Evolutionary conservation across 1,140 invertebrate genomes (phyloP).

Genomic region (Pseudomyrmex sp.): DNA sequence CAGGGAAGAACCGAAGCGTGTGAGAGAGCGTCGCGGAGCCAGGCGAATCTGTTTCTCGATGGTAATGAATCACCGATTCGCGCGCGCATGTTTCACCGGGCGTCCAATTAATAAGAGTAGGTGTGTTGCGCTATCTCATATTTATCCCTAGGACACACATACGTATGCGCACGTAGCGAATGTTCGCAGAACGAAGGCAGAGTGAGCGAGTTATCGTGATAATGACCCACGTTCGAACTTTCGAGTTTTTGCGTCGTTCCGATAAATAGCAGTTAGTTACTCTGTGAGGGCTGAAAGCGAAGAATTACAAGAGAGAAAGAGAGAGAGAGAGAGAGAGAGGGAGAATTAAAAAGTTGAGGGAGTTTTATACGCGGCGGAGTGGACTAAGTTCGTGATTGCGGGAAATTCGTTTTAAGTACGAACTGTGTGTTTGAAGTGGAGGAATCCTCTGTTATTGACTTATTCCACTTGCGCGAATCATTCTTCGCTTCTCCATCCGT

Average conservation of each 20-base stretch:
- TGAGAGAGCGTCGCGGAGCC: slow-evolving; percentile 7
- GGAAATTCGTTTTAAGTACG: slow-evolving; percentile 10
- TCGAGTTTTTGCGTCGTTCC: background rate
- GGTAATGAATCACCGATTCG: slow-evolving; percentile 26
- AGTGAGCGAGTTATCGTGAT: background rate
- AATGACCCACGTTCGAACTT: background rate
- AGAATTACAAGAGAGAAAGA: background rate
- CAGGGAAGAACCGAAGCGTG: slow-evolving; percentile 7
- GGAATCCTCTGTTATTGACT: slow-evolving; percentile 15
- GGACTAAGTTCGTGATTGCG: background rate
- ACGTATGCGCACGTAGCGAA: background rate
- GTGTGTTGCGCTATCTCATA: background rate
- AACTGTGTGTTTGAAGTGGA: background rate
- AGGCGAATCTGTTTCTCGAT: slow-evolving; percentile 25
- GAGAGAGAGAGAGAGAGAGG: background rate
- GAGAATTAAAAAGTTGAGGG: slow-evolving; percentile 23
- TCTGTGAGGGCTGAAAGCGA: too few relatives aligned
- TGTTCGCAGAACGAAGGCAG: too few relatives aligned
- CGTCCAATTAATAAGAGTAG: slow-evolving; percentile 8
- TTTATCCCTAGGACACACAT: background rate
- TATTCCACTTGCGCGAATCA: slow-evolving; percentile 1
- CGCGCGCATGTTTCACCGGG: background rate
- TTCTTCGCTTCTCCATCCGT: too few relatives aligned
- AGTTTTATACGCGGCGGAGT: too few relatives aligned
- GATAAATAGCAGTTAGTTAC: slow-evolving; percentile 22